Evolutionary conservation across 92 coral and sea anemone genomes (phyloP), one percentile per base, ranked within the genome.

Genomic region (Epizoanthus fatuus): DNA sequence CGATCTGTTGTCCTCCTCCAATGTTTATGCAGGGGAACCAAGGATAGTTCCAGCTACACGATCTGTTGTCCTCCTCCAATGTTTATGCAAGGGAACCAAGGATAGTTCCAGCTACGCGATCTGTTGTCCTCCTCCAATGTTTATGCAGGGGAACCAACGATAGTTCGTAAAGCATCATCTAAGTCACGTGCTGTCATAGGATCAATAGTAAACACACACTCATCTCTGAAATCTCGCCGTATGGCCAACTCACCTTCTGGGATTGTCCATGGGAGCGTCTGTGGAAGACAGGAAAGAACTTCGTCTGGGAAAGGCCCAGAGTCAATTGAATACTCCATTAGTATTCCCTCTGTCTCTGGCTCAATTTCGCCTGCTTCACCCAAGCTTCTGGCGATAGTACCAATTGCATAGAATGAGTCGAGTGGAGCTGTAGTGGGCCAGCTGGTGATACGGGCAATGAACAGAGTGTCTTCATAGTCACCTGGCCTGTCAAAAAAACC

Each of bases 331-430:
- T 97, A 93, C 83, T 95, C 97, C 73, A 93, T 66, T 63, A 97
- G 91, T 70, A 97, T 90, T 54, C 92, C 98, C 54, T 97, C 98
- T 3, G 99, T 97, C 71, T 97, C 99, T 11, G 99, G 99, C 72
- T 95, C 95, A 69, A 97, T 97, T 63, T 97, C 99, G n/a, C 99
- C 99, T 35, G 98, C 99, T 64, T 97, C 99, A 52, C 99, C 99
- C 79, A 97, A 92, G 63, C 99, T 97, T 70, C 99, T 86, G 42
- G 95, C 92, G 56, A 97, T 87, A 35, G 83, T 45, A 19, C 99
- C 99, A 14, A 55, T 63, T n/a, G 98, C 99, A 79, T 82, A 86
- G 81, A 74, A 95, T 13, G 93, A 93, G 77, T 97, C 99, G 9
- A 86, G 76, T 4, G 99, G 89, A 63, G 99, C 93, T 45, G 91